Conservation (phyloP, 1,140 invertebrate genomes). For the Tetragnatha versicolor region DNA sequence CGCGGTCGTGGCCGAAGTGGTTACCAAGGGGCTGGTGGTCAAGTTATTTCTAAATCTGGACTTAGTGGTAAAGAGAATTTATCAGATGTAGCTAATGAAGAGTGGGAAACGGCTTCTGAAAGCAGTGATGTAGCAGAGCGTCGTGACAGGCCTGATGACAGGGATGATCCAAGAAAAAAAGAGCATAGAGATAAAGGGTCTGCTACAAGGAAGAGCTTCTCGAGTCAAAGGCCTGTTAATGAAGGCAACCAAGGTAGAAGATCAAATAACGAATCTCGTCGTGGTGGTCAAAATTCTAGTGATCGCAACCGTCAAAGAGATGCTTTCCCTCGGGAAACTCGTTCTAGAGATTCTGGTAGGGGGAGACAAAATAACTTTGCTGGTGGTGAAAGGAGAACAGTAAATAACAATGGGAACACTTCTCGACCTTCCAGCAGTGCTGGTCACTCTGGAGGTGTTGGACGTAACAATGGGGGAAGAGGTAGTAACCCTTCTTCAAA, state of each 20-base stretch:
- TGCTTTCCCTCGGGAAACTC: slow-evolving; percentile 38
- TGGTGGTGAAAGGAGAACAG: neutral
- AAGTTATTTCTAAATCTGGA: slow-evolving; percentile 29
- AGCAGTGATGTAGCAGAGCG: slow-evolving; percentile 67
- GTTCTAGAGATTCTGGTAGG: slow-evolving; percentile 34
- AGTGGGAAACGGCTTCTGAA: slow-evolving; percentile 73
- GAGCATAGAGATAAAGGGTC: slow-evolving; percentile 34
- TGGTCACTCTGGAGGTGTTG: slow-evolving; percentile 40
- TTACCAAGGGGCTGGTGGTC: slow-evolving; percentile 37
- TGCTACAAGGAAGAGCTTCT: slow-evolving; percentile 63
- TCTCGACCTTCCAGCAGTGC: slow-evolving; percentile 50
- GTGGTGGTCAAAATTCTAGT: slow-evolving; percentile 6
- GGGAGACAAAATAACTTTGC: slow-evolving; percentile 40
- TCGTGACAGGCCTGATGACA: slow-evolving; percentile 56
- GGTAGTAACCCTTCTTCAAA: slow-evolving; percentile 34
- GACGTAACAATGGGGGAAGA: slow-evolving; percentile 25
- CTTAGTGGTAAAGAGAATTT: slow-evolving; percentile 65
- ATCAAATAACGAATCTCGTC: neutral
- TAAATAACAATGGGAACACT: slow-evolving; percentile 12
- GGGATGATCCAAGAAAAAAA: slow-evolving; percentile 57
- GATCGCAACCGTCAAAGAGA: slow-evolving; percentile 50
- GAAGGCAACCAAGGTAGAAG: slow-evolving; percentile 58
- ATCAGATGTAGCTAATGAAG: slow-evolving; percentile 67
- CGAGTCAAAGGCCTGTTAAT: slow-evolving; percentile 63
- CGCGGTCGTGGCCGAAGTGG: slow-evolving; percentile 60